Conservation (phyloP, 2,113 vertebrate genomes). For the Gambusia holbrooki region DNA sequence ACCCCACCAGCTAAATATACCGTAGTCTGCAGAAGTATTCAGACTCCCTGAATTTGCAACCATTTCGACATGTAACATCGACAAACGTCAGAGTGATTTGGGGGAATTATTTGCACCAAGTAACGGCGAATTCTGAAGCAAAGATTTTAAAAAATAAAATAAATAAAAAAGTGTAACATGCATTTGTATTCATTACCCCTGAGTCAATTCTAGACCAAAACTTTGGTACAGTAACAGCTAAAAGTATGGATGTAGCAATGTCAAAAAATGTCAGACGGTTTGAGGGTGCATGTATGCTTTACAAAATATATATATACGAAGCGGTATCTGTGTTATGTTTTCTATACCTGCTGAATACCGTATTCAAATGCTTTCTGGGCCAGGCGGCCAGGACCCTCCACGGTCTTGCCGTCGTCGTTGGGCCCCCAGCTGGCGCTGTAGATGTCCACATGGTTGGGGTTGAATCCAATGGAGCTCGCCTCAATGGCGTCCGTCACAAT, state of each 20-base stretch:
- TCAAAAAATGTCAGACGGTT: not conserved
- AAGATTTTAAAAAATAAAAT: too few relatives aligned
- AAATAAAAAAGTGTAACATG: too few relatives aligned
- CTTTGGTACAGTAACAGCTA: too few relatives aligned
- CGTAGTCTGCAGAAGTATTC: not conserved
- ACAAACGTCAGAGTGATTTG: not conserved
- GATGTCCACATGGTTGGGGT: conserved; percentile 95
- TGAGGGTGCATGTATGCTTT: too few relatives aligned
- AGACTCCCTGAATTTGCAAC: not conserved
- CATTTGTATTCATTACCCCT: too few relatives aligned
- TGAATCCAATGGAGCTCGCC: conserved; percentile 97
- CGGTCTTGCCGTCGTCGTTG: conserved; percentile 97
- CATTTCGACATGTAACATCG: not conserved
- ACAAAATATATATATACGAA: not conserved
- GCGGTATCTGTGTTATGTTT: not conserved
- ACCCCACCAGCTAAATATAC: conserved; percentile 5
- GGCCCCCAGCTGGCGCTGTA: conserved; percentile 99
- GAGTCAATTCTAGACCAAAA: too few relatives aligned
- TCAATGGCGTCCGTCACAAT: conserved; percentile 98
- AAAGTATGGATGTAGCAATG: too few relatives aligned
- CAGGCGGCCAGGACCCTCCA: conserved; percentile 93
- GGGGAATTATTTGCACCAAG: too few relatives aligned
- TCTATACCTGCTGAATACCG: conserved; percentile 90
- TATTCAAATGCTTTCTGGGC: conserved; percentile 98
- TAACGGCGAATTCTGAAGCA: too few relatives aligned